phyloP scores from a whole-genome alignment of 30 jellyfish, hydroid and myxozoan genomes.

The Aurelia aurita region DNA sequence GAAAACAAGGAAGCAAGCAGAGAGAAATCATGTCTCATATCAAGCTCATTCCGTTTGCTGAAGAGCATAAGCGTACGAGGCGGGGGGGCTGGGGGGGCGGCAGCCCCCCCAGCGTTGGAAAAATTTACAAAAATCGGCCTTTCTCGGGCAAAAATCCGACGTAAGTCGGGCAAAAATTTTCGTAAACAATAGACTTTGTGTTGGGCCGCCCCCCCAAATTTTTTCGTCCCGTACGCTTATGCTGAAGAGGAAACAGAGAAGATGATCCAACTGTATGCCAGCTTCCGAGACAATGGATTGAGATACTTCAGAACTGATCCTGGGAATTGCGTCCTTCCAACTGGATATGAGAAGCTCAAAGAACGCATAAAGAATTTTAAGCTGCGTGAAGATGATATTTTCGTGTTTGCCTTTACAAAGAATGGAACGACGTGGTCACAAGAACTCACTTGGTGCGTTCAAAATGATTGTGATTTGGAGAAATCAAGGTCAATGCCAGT shows the following conservation, averaged over 20 bases:
- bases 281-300: not conserved
- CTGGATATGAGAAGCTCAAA: slow-evolving; percentile 24
- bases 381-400: slow-evolving; percentile 20
- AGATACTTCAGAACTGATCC: not conserved
- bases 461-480: not conserved
- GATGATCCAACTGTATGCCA: not conserved
- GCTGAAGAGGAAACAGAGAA: not conserved
- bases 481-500: not conserved
- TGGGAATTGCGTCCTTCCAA: slow-evolving; percentile 13
- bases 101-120: too few species aligned
- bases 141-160: too few species aligned
- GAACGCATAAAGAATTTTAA: not conserved
- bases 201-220: too few species aligned
- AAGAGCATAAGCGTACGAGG: too few species aligned
- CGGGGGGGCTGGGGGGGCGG: too few species aligned
- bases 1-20: too few species aligned
- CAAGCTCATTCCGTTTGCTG: not conserved
- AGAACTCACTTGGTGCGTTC: slow-evolving; percentile 18
- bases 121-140: too few species aligned
- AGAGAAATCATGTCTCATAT: not conserved
- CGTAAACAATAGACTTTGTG: too few species aligned
- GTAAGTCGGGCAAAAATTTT: too few species aligned
- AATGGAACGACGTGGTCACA: slow-evolving; percentile 48
- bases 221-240: too few species aligned
- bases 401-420: slow-evolving; percentile 10